Conservation (phyloP, 2,113 vertebrate genomes). For the Sigmodon hispidus region DNA sequence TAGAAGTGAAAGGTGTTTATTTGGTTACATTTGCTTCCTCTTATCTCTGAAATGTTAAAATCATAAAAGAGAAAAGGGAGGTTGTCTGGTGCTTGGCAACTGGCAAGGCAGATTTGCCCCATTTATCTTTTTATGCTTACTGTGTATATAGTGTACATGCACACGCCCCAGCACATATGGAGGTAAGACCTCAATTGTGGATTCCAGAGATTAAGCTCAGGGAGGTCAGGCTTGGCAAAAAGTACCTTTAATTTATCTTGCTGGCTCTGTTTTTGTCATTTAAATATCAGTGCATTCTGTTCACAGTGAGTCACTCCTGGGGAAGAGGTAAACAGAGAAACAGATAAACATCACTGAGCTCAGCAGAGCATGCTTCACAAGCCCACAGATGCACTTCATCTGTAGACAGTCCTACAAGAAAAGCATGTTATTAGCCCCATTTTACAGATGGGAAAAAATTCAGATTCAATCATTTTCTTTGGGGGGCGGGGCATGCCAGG, state of each 20-base stretch:
- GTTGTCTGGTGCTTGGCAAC: background rate
- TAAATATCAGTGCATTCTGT: background rate
- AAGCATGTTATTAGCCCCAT: background rate
- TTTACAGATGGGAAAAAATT: conserved; percentile 11
- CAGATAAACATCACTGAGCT: conserved; percentile 11
- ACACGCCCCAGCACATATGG: background rate
- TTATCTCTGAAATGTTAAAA: background rate
- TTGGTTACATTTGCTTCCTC: background rate
- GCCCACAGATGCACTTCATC: background rate
- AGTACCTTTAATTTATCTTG: background rate
- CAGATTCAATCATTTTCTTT: background rate
- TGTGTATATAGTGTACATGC: background rate
- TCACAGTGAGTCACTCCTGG: background rate
- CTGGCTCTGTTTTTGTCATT: background rate
- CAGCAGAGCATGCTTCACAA: background rate
- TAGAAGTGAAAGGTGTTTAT: background rate
- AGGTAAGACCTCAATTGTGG: background rate
- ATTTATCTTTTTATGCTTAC: background rate
- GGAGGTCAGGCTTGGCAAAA: background rate
- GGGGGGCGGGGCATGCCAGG: no score
- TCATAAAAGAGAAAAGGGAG: background rate
- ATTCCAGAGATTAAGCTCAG: background rate
- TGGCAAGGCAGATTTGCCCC: background rate
- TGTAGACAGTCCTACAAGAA: background rate
- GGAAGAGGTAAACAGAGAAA: background rate